phyloP scores from a whole-genome alignment of 2,113 vertebrate genomes.

The Acrocephalus kingi region DNA sequence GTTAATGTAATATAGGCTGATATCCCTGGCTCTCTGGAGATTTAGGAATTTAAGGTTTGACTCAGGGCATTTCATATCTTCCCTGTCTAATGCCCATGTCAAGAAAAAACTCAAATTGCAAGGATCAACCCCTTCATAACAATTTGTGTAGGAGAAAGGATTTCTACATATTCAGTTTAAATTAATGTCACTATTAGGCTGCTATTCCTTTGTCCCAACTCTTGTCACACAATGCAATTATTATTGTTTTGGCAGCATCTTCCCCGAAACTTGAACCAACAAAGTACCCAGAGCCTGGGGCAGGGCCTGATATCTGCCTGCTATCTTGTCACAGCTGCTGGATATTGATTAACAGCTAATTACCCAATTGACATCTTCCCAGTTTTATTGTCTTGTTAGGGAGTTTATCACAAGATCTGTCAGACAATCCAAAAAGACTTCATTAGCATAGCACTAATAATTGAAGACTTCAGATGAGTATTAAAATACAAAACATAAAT shows the following conservation, averaged over 20 bases:
- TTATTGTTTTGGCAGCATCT: not conserved
- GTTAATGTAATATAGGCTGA: not conserved
- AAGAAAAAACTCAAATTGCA: not conserved
- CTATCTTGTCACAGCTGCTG: not conserved
- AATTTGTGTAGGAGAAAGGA: not conserved
- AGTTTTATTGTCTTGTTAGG: not conserved
- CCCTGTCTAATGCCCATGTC: not conserved
- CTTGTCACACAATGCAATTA: not conserved
- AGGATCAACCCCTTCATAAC: not conserved
- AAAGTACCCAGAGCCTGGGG: not conserved
- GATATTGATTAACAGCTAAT: slow-evolving; percentile 22
- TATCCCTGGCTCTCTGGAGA: not conserved
- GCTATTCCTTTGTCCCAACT: not conserved
- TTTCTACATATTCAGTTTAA: not conserved
- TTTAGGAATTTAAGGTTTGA: not conserved
- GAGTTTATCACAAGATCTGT: slow-evolving; percentile 4
- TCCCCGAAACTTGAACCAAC: not conserved
- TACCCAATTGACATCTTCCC: not conserved
- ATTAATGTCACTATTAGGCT: not conserved
- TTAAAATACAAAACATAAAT: not conserved
- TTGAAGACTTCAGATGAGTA: not conserved
- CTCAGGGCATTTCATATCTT: not conserved
- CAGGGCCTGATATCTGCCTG: not conserved
- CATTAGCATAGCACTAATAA: not conserved
- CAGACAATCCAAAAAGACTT: not conserved